Evolutionary conservation across 2,888 invertebrate genomes (phyloP), one percentile per base, ranked within the genome.

Genomic region (Gortyna flavago): DNA sequence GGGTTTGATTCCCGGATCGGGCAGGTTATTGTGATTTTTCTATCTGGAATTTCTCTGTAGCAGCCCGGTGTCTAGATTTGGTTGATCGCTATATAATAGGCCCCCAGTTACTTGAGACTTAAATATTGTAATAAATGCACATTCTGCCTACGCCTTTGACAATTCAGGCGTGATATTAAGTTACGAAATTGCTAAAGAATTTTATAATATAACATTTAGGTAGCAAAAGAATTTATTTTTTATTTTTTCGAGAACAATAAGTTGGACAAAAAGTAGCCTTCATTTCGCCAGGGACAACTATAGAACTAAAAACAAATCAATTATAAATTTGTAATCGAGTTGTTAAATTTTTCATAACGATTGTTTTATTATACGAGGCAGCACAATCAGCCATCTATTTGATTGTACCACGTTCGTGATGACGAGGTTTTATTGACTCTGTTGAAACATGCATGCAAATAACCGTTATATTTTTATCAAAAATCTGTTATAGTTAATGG

Each of bases 321-420:
- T 84, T 84, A 72, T 71, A 73, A 78, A 80, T 54, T 77, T 16
- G 57, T 74, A 70, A 80, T 81, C 61, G 48, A 83, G 59, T 87
- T 79, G n/a, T 74, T 62, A 71, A n/a, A 62, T 44, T 64, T 77
- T 81, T 78, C 79, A 85, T 77, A 83, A 72, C 79, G 72, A 84
- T 87, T 80, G 85, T 88, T 88, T 88, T 87, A 87, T 83, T 86
- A 85, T 85, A 89, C 73, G 81, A 69, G 85, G 87, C 86, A 80
- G 84, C 81, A 91, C 91, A 93, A 93, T 91, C 92, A 92, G 87
- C 71, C 83, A 85, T 85, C 84, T 89, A 90, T 92, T 91, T 88
- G 90, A 92, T 92, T 91, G 88, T 81, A 84, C 89, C 86, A 79
- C 88, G 84, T 91, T 90, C 92, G 89, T 89, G 89, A 90, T 90